A percentile compares a stretch with the other conserved stretches of the same genome.
These are phyloP conservation scores for Callithrix jacchus DNA, from an alignment of 2,113 vertebrate genomes.

Conservation along the genomic window DNA sequence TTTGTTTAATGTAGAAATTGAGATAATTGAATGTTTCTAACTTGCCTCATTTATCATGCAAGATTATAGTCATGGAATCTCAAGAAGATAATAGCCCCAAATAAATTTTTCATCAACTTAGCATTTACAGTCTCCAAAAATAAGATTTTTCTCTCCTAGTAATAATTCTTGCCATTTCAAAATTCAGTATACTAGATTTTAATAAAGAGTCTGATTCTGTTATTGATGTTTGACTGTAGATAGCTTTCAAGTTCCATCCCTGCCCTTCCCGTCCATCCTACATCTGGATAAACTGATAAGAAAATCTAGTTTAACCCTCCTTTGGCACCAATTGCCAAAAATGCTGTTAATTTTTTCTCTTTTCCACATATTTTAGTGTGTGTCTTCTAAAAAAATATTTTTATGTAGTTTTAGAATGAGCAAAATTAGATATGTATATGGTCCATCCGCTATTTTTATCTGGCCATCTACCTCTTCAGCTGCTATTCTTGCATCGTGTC, in stretches of 20 bases:
- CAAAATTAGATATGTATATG: background rate
- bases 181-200: background rate
- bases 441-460: background rate
- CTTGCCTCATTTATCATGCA: background rate
- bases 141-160: background rate
- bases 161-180: background rate
- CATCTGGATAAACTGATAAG: background rate
- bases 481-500: background rate
- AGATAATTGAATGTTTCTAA: conserved; percentile 11
- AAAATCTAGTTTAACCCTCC: background rate
- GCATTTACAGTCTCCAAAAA: background rate
- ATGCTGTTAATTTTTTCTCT: background rate
- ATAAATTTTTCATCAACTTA: background rate
- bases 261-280: background rate
- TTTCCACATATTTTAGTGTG: background rate
- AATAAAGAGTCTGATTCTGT: background rate
- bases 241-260: background rate
- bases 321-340: background rate
- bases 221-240: background rate
- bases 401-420: background rate
- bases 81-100: background rate
- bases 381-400: background rate
- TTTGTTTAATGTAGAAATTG: background rate
- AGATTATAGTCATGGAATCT: background rate
- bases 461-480: background rate